Evolutionary conservation across 2,888 invertebrate species (phyloP), one percentile per base, ranked within the genome.

Genomic region (Clepsis dumicolana): DNA sequence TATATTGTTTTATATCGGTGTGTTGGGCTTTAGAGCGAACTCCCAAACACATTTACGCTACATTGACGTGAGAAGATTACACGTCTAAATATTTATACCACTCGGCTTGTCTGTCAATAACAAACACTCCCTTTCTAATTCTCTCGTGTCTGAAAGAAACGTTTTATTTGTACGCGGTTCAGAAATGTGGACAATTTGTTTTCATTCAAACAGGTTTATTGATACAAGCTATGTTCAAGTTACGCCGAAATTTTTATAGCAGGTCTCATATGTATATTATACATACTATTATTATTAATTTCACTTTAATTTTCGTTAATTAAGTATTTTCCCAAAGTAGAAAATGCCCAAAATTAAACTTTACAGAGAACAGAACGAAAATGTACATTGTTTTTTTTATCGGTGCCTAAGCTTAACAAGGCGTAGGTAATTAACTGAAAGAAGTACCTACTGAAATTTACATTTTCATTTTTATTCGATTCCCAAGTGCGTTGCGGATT

Each of bases 21-120:
- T 61, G 3, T 38, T 38, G 54, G 18, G 25, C 38, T 50, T 21
- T 41, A 24, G 25, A 25, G 50, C 24, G 48, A 16, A 54, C 53
- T 32, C 48, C 29, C 50, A 24, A 62, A 67, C 62, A 67, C 56
- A 67, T 62, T 66, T 65, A 56, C 56, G 50, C 50, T 50, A 63
- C 38, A 57, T 67, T 41, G 62, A 57, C 62, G 62, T 66, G 62
- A 27, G 67, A 63, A 57, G 56, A 67, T 67, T 63, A 67, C 67
- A 57, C 16, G 62, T 63, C 62, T 67, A 67, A 67, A 63, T 67
- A 67, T 63, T 67, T 67, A 67, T 38, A n/a, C 65, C 41, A 60
- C 62, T 62, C 56, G 50, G 38, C 41, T 56, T 48, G 54, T 50
- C 56, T 57, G 67, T 62, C 62, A 56, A 67, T 62, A 67, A 38